Base-by-base conservation (phyloP, 1,140 invertebrate genomes). In the Oedothorax gibbosus region DNA sequence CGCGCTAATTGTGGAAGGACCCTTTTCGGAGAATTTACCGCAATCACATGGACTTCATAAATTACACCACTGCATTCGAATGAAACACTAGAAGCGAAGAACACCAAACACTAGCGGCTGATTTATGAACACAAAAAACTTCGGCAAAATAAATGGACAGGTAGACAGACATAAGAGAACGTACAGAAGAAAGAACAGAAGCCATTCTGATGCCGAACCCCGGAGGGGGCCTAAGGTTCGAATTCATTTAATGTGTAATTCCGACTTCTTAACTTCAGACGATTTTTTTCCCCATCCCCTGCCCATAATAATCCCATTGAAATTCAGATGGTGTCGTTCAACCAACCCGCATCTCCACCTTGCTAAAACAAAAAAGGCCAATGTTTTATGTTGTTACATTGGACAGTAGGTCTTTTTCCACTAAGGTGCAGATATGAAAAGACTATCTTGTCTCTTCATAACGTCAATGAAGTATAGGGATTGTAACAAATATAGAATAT, bases 201-300 rank as follows among this genome's bases (percentile, higher is more conserved):
- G 50, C 69, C 69, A 49, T 66, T 18, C 15, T 66, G 20, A 21
- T 51, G 51, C 56, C 69, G 54, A 60, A 75, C 54, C 72, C 69
- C 12, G 6, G 14, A 51, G 69, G 50, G 69, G 54, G 69, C 20
- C 69, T 21, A 15, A 62, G 57, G 12, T 62, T 12, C 54, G 72
- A 57, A 75, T 75, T 75, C 72, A 75, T 75, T 75, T 75, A 75
- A 75, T 75, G 20, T 57, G 57, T 57, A 75, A 75, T 57, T 75
- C 72, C 72, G 72, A 75, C 72, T 75, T 69, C 68, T 69, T 35
- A 35, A 35, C 35, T 35, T 50, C 53, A 57, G 72, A 71, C 69
- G 54, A 49, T 71, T 35, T 35, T 35, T 71, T 71, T 71, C n/a
- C 72, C 64, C 53, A 57, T 75, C 72, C 18, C 53, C n/a, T 57